These are phyloP conservation scores for Ostrea edulis DNA, from an alignment of 1,140 invertebrate genomes.

Conservation along the genomic window DNA sequence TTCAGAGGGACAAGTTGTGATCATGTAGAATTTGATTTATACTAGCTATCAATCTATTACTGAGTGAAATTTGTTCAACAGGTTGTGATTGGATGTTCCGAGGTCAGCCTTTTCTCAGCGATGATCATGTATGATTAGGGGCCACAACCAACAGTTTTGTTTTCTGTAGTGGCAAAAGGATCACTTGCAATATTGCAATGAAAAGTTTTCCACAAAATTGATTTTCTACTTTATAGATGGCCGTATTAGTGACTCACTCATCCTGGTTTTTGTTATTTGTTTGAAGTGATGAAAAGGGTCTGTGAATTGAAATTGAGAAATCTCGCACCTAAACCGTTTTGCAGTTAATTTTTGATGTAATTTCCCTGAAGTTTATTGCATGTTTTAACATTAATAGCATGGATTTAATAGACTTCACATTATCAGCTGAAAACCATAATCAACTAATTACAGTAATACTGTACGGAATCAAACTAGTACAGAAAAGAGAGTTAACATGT, in stretches of 20 bases:
- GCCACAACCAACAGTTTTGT: constrained; percentile 21
- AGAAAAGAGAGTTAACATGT: background rate
- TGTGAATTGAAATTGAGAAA: constrained; percentile 1
- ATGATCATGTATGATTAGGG: background rate
- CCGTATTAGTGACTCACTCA: constrained; percentile 31
- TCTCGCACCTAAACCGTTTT: constrained; percentile 7
- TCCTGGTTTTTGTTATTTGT: constrained; percentile 25
- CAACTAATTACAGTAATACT: background rate
- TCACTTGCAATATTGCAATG: background rate
- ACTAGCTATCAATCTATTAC: background rate
- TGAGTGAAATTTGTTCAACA: background rate
- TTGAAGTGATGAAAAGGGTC: constrained; percentile 20
- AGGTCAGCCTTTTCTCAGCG: background rate
- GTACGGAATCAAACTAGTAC: background rate
- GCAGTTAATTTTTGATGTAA: constrained; percentile 31
- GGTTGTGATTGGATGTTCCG: background rate
- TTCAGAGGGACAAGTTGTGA: background rate
- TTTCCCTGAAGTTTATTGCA: constrained; percentile 26
- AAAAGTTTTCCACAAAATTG: constrained; percentile 3
- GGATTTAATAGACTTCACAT: constrained; percentile 24
- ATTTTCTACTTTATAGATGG: constrained; percentile 27
- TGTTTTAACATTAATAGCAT: constrained; percentile 15
- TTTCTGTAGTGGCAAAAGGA: constrained; percentile 32
- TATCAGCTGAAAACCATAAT: constrained; percentile 5
- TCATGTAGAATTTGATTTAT: constrained; percentile 11